Base-by-base conservation (phyloP, 2,888 invertebrate genomes). In the Rugalucina vietnamica region DNA sequence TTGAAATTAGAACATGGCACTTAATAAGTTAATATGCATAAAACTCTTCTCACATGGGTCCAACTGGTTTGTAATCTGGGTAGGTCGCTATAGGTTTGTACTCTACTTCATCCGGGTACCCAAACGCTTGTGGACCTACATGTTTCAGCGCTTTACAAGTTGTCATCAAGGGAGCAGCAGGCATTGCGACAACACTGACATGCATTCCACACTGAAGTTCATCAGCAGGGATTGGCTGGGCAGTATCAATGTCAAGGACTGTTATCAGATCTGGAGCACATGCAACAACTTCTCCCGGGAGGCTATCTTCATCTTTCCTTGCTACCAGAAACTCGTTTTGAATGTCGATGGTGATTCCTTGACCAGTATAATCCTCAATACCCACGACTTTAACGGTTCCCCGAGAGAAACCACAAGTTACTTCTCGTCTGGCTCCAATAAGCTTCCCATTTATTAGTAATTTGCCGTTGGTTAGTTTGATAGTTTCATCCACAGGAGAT, bases 281-380 rank as follows among this genome's bases (percentile, higher is more conserved):
- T 0, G 91, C 93, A 24, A 93, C 65, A 5, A 90, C 84, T 27
- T 82, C 36, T 2, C 79, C 77, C 18, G 74, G 29, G 36, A 65
- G 39, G n/a, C 81, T n/a, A 8, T 69, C 77, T 10, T n/a, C n/a
- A 12, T 12, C 8, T 29, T 27, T 10, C 24, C 82, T 81, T 8
- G 91, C 93, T 14, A 94, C 80, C 5, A 94, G 88, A 79, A 93
- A 93, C 85, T 94, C 94, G 77, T 94, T 94, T 82, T 94, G 94
- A 76, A 94, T 93, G 3, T 93, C 90, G 8, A 94, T 87, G 18
- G 69, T 29, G 10, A 92, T 37, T 0, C 39, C 74, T 69, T 88
- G 72, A 1, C 85, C 87, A 1, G 69, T 27, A 81, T 84, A 90
- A 0, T 85, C 78, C 5, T 88, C 89, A 10, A 88, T 29, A 12